phyloP scores from a whole-genome alignment of 1,140 invertebrate genomes.

The Atopsyche davidsoni region DNA sequence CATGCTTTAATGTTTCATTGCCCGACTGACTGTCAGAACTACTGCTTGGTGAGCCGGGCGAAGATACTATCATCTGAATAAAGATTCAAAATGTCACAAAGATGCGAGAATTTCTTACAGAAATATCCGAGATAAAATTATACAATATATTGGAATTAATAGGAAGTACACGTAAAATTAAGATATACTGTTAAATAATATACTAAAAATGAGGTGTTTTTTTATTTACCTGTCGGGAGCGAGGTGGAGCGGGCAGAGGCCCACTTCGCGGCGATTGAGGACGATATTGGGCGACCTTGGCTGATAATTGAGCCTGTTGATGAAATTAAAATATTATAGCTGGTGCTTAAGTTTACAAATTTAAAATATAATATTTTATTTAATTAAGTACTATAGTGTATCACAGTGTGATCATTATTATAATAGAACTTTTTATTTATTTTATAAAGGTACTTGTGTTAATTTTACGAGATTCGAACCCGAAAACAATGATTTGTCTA shows the following conservation, averaged over 20 bases:
- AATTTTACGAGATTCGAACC: no score
- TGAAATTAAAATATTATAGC: neutral
- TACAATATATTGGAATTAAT: no score
- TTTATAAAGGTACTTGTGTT: no score
- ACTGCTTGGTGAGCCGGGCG: constrained; percentile 67
- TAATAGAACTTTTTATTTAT: no score
- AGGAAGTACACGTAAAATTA: no score
- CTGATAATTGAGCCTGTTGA: constrained; percentile 59
- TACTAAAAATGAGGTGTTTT: neutral
- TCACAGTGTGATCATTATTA: no score
- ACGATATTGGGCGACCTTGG: constrained; percentile 58
- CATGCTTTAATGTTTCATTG: constrained; percentile 62
- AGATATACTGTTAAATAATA: no score
- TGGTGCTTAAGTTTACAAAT: neutral
- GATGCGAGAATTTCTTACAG: no score
- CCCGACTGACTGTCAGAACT: constrained; percentile 57
- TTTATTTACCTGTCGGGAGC: constrained; percentile 38
- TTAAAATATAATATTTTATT: neutral
- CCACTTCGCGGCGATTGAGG: constrained; percentile 54
- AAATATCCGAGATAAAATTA: no score
- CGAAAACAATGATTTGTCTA: no score
- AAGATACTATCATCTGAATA: constrained; percentile 62
- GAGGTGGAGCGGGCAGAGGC: constrained; percentile 48
- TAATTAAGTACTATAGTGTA: neutral
- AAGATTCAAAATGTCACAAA: no score